A percentile compares a stretch with the other conserved stretches of the same genome.
Evolutionary conservation across 2,888 invertebrate species (phyloP).

Genomic region (Elmis aenea): DNA sequence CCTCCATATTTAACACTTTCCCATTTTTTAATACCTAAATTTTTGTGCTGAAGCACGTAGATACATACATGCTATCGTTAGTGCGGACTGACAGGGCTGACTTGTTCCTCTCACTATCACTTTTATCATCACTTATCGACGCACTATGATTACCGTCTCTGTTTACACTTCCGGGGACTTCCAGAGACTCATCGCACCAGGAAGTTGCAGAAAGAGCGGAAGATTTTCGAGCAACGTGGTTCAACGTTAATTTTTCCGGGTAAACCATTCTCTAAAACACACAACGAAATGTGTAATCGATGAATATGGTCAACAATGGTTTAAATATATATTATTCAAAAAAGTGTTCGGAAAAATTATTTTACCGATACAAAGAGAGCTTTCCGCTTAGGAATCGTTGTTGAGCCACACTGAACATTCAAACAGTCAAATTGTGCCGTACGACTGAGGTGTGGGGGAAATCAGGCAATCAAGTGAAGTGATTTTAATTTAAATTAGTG

Average conservation of each 20-base stretch:
- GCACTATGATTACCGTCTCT: constrained; percentile 10
- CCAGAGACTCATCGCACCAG: constrained; percentile 42
- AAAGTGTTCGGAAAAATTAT: too few relatives aligned
- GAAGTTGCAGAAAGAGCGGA: constrained; percentile 33
- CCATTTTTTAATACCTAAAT: too few relatives aligned
- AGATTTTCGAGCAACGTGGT: constrained; percentile 35
- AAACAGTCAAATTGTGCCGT: too few relatives aligned
- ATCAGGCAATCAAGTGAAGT: constrained; percentile 6
- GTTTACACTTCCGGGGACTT: constrained; percentile 17
- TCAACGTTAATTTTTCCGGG: constrained; percentile 42
- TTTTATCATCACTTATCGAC: constrained; percentile 12
- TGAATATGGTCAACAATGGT: too few relatives aligned
- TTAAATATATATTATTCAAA: too few relatives aligned
- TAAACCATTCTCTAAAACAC: constrained; percentile 45
- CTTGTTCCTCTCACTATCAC: constrained; percentile 17
- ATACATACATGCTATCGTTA: constrained; percentile 20
- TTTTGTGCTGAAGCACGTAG: not conserved
- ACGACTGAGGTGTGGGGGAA: too few relatives aligned
- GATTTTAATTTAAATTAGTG: constrained; percentile 17
- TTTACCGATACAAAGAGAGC: too few relatives aligned
- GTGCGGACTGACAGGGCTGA: constrained; percentile 15
- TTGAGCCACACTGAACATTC: too few relatives aligned
- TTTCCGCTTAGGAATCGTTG: too few relatives aligned
- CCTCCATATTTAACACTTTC: too few relatives aligned
- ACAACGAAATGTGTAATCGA: constrained; percentile 17